Base-by-base conservation (phyloP, 2,113 vertebrate genomes). In the Romanogobio albipinnatus region DNA sequence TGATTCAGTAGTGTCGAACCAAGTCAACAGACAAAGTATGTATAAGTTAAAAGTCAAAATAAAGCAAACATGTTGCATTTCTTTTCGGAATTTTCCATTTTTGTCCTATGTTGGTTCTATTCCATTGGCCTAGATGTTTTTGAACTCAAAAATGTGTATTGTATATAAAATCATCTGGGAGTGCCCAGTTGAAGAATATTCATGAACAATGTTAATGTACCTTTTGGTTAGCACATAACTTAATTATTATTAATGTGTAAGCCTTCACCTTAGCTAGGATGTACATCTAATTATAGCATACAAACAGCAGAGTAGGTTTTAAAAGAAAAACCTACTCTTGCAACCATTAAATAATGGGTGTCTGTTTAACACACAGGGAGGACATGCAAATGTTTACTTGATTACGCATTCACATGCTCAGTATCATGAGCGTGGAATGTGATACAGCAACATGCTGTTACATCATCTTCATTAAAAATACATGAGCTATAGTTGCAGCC, bases 391-490 rank as follows among this genome's bases (percentile, higher is more conserved):
- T 7, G 17, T 29, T 22, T 49, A 51, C 39, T 81, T 5, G n/a
- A 49, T 51, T 51, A 66, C 61, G 9, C 36, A 26, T 39, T 80
- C n/a, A 29, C 15, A 14, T 11, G 15, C 78, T 19, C 17, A 10
- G 24, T 5, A 33, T 81, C 24, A 61, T 43, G 62, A 39, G 43
- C 13, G 39, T 79, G 76, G 36, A 71, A 80, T 74, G 76, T 74
- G 84, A 80, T 85, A 61, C 45, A 73, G 64, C 13, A 9, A 85
- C 76, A 61, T 74, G 39, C 84, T 74, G 76, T 85, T 24, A 17
- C 84, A 49, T 80, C 76, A 76, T 64, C 39, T 71, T 68, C 39
- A 80, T 85, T 85, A 85, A 80, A 71, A 73, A 85, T 79, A 47
- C 39, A 68, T 58, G 47, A 58, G 17, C 73, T 59, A 13, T 59